A percentile compares a stretch with the other conserved stretches of the same genome.
These are phyloP conservation scores for Nettapus auritus DNA, from an alignment of 2,113 vertebrate species.

Conservation along the genomic window DNA sequence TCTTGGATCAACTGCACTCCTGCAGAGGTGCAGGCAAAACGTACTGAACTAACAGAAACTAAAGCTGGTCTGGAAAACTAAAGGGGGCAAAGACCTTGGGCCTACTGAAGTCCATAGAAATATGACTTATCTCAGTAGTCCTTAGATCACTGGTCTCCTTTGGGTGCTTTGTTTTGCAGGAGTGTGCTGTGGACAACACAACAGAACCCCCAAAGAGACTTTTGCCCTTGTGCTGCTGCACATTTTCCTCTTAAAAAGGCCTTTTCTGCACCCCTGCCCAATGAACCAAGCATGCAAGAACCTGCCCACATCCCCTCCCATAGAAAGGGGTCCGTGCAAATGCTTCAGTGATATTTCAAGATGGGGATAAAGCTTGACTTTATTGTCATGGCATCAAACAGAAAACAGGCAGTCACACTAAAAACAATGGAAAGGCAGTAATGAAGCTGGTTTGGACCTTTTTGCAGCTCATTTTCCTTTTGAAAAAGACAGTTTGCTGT, in stretches of 20 bases:
- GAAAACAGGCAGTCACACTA: background rate
- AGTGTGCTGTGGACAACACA: background rate
- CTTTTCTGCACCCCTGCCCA: background rate
- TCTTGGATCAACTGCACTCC: background rate
- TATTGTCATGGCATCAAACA: background rate
- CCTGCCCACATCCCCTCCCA: background rate
- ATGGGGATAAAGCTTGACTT: background rate
- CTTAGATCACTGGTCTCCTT: background rate
- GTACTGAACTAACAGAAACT: background rate
- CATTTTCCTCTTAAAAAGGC: background rate
- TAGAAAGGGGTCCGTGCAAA: accelerated
- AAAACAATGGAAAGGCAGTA: background rate
- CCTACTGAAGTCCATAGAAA: background rate
- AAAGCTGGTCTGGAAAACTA: background rate
- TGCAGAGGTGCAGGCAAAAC: background rate
- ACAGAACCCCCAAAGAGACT: background rate
- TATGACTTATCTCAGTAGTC: background rate
- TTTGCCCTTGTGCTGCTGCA: background rate
- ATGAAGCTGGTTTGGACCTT: background rate
- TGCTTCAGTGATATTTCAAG: background rate
- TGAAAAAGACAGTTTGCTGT: background rate
- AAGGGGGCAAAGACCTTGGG: background rate
- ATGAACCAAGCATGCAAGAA: background rate
- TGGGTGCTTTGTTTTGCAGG: background rate
- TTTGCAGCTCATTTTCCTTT: background rate